Conservation (phyloP, 1,140 invertebrate species). For the Achroia grisella region DNA sequence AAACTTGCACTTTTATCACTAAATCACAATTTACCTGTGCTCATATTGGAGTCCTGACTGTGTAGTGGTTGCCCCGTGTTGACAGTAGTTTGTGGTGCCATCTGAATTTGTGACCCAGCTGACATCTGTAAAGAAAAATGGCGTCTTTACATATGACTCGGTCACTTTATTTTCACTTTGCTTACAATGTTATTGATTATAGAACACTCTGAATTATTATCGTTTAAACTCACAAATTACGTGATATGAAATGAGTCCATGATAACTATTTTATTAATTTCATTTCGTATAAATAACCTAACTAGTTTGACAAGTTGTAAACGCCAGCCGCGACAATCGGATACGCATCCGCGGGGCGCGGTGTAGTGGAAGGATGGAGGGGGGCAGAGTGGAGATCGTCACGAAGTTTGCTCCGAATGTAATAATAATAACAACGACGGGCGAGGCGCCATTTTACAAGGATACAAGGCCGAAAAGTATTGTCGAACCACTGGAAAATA, state of each 20-base stretch:
- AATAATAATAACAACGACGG: slow-evolving; percentile 68
- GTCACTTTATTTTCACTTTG: slow-evolving; percentile 39
- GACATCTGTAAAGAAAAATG: slow-evolving; percentile 86
- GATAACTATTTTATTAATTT: slow-evolving; percentile 38
- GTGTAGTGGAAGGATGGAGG: slow-evolving; percentile 28
- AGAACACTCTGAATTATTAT: slow-evolving; percentile 15
- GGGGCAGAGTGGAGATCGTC: slow-evolving; percentile 62
- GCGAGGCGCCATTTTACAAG: slow-evolving; percentile 72
- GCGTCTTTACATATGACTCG: slow-evolving; percentile 72
- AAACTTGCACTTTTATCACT: slow-evolving; percentile 52
- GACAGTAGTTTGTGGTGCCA: slow-evolving; percentile 92
- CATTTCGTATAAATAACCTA: slow-evolving; percentile 61
- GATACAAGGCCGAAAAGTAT: slow-evolving; percentile 66
- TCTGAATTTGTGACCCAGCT: slow-evolving; percentile 94
- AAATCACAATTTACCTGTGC: slow-evolving; percentile 82
- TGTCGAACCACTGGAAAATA: slow-evolving; percentile 38
- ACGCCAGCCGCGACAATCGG: slow-evolving; percentile 69
- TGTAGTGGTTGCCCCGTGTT: slow-evolving; percentile 89
- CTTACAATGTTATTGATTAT: slow-evolving; percentile 16
- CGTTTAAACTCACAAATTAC: slow-evolving; percentile 45
- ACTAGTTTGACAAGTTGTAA: slow-evolving; percentile 72
- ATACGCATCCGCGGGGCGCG: slow-evolving; percentile 68
- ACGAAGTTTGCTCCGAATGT: slow-evolving; percentile 71
- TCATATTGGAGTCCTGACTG: slow-evolving; percentile 97
- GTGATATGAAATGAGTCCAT: slow-evolving; percentile 27